A percentile compares a stretch with the other conserved stretches of the same genome.
These are phyloP conservation scores for Oostethus manadensis DNA, from an alignment of 2,113 vertebrate genomes.

Conservation along the genomic window DNA sequence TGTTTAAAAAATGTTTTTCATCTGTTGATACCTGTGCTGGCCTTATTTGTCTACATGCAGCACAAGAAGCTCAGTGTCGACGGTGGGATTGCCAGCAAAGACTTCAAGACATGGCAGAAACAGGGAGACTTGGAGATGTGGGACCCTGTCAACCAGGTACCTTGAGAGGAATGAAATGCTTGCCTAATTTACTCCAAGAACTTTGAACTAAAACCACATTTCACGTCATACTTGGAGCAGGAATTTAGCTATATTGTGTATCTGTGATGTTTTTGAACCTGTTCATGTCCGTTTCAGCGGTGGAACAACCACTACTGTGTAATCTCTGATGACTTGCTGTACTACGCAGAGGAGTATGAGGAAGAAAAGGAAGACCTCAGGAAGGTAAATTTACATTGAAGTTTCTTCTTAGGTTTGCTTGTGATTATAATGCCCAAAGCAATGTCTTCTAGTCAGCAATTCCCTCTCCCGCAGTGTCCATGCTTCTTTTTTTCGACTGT, in stretches of 20 bases:
- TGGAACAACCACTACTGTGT: conserved; percentile 95
- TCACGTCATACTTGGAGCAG: not conserved
- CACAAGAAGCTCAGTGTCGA: conserved; percentile 92
- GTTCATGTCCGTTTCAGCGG: conserved; percentile 61
- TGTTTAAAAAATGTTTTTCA: not conserved
- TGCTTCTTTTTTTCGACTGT: too few relatives aligned
- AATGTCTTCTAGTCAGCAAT: too few relatives aligned
- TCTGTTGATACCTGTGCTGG: not conserved
- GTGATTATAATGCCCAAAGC: too few relatives aligned
- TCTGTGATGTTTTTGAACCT: not conserved
- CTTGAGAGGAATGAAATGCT: not conserved
- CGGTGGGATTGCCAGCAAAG: conserved; percentile 71
- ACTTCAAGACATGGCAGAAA: conserved; percentile 74
- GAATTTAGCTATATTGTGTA: not conserved
- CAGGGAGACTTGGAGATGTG: conserved; percentile 92
- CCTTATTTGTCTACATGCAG: conserved; percentile 59
- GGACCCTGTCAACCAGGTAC: conserved; percentile 95
- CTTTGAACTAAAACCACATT: not conserved
- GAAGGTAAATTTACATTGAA: conserved; percentile 71
- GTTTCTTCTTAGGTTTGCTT: too few relatives aligned
- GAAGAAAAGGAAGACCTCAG: conserved; percentile 76
- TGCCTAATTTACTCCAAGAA: not conserved
- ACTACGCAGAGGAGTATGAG: conserved; percentile 90
- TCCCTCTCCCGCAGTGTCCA: too few relatives aligned
- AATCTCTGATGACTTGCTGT: conserved; percentile 85